Evolutionary conservation across 35 echinoderm and acorn worm genomes (phyloP).

Genomic region (Apostichopus parvimensis): DNA sequence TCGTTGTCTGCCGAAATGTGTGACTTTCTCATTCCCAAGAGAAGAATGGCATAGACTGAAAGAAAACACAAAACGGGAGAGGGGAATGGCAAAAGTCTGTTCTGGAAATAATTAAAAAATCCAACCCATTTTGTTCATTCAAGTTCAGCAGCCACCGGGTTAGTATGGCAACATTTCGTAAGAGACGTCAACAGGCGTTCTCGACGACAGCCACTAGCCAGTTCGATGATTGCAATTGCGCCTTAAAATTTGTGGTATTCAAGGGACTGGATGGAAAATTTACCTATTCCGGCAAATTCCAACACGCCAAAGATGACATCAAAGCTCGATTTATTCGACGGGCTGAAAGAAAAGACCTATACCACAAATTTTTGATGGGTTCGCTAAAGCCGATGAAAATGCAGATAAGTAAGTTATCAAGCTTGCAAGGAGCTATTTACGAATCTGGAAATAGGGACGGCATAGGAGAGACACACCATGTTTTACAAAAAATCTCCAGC

Average conservation of each 20-base stretch:
- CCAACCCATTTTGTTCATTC: slow-evolving; percentile 33
- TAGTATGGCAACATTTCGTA: background rate
- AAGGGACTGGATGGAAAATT: background rate
- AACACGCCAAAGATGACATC: background rate
- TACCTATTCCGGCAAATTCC: background rate
- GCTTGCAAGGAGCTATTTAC: background rate
- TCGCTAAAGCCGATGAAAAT: slow-evolving; percentile 27
- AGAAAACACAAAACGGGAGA: slow-evolving; percentile 21
- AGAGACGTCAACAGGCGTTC: background rate
- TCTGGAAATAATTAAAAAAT: background rate
- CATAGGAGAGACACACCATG: background rate
- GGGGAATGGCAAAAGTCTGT: background rate
- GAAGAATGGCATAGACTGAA: background rate
- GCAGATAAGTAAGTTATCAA: background rate
- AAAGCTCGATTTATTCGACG: background rate
- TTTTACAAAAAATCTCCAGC: slow-evolving; percentile 20
- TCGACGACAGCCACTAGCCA: background rate
- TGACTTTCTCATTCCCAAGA: background rate
- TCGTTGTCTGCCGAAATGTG: background rate
- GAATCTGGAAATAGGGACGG: slow-evolving; percentile 33
- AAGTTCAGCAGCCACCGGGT: slow-evolving; percentile 33
- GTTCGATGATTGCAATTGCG: slow-evolving; percentile 21
- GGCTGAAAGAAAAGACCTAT: background rate
- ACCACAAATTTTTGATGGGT: slow-evolving; percentile 15
- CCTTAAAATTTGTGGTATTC: background rate